These are phyloP conservation scores for Megalops atlanticus DNA, from an alignment of 2,113 vertebrate genomes.

Conservation along the genomic window DNA sequence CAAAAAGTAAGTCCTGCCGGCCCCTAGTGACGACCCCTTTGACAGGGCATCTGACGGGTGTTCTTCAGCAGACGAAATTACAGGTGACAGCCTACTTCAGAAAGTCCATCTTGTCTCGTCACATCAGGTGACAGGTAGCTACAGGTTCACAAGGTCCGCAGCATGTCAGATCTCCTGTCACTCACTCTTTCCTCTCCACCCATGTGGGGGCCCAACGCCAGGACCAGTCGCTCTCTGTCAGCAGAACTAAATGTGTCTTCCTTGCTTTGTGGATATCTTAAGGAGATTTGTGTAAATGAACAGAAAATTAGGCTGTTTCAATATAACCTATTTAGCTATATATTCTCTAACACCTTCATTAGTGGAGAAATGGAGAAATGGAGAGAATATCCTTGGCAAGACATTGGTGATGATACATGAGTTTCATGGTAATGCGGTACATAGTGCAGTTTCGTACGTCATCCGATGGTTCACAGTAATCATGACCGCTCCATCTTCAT, in stretches of 20 bases:
- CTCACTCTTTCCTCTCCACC: not conserved
- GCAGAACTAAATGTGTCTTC: too few species aligned
- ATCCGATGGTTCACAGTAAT: not conserved
- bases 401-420: not conserved
- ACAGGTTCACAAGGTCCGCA: too few species aligned
- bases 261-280: too few species aligned
- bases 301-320: not conserved
- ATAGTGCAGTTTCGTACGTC: not conserved
- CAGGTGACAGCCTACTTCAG: too few species aligned
- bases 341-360: not conserved
- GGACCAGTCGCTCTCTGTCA: too few species aligned
- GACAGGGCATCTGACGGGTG: too few species aligned
- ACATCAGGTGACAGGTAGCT: not conserved
- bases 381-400: not conserved
- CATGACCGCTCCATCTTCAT: not conserved
- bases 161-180: not conserved
- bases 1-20: too few species aligned
- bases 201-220: too few species aligned
- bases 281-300: not conserved
- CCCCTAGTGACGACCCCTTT: too few species aligned
- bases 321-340: not conserved
- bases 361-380: not conserved
- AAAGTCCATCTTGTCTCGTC: not conserved
- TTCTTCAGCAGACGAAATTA: too few species aligned
- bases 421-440: not conserved